Evolutionary conservation across 2,797 vertebrate genomes (phyloP), one percentile per base, ranked within the genome.

Genomic region (Pterois miles): DNA sequence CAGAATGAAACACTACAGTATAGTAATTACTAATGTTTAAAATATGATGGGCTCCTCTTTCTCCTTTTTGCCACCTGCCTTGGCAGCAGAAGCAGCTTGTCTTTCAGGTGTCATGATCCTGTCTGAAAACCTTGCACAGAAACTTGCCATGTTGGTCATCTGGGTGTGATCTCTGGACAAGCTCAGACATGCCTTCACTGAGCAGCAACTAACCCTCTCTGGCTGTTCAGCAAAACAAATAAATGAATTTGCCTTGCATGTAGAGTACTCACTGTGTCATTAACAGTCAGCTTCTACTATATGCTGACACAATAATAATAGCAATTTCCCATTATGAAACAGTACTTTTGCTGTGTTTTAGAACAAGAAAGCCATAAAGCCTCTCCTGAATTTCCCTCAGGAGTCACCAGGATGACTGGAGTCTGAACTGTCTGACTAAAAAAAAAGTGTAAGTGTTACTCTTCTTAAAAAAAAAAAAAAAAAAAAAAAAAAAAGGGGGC

Each of bases 81-180:
- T 93, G 3, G 67, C 65, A 1, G 48, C 67, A 25, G 88, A 9
- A 0, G 90, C 67, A 0, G 92, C 70, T 3, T 83, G 93, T 86
- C 88, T 94, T 84, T 97, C 99, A 5, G 96, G 95, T 65, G 97
- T 82, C 97, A 98, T 97, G 75, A 3, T 57, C 25, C 53, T 60
- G 25, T 4, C 2, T 71, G n/a, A 10, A 12, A 14, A 11, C 36
- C 71, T 56, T 78, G 71, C 57, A 82, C 12, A 82, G 10, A 80
- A 62, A 86, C 22, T n/a, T 59, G 43, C 5, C 50, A 12, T 40
- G 63, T 66, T 69, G 63, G 25, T 57, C 2, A 40, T 36, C 5
- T 50, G 63, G 63, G 27, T 31, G 31, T 8, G 8, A 13, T 27
- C 65, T 16, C 67, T 22, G 73, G 82, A 83, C 87, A 91, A 68